A percentile compares a stretch with the other conserved stretches of the same genome.
Evolutionary conservation across 2,888 invertebrate genomes (phyloP).

Genomic region (Hipparchia semele): DNA sequence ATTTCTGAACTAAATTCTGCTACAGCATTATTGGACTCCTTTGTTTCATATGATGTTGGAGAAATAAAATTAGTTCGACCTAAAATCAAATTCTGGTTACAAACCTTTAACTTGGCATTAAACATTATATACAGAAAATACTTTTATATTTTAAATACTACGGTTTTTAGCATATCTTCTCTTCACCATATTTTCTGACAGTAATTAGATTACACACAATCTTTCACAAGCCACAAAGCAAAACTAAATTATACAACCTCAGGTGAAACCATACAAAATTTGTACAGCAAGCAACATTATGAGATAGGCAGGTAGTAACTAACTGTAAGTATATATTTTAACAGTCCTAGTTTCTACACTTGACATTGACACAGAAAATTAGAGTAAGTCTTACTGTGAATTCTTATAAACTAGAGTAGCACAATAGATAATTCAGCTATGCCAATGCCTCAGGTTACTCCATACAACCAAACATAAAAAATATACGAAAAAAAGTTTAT

Average conservation of each 20-base stretch:
- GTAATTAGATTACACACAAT: conserved; percentile 21
- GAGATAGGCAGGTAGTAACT: neutral
- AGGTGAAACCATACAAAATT: conserved; percentile 44
- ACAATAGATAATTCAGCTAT: too few species aligned
- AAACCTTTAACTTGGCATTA: conserved; percentile 1
- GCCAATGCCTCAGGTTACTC: too few species aligned
- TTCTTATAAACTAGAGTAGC: neutral
- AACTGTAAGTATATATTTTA: neutral
- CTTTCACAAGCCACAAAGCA: conserved; percentile 9
- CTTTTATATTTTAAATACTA: conserved; percentile 18
- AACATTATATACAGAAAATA: conserved; percentile 6
- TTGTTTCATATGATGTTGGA: conserved; percentile 61
- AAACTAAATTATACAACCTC: conserved; percentile 38
- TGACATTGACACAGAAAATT: neutral
- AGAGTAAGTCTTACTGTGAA: neutral
- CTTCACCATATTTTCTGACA: conserved; percentile 37
- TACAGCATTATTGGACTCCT: conserved; percentile 59
- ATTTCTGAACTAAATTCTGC: conserved; percentile 65
- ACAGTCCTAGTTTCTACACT: neutral
- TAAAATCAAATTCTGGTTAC: conserved; percentile 47
- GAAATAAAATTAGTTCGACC: conserved; percentile 61
- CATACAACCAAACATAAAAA: too few species aligned
- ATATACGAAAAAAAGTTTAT: conserved; percentile 19
- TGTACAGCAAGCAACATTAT: conserved; percentile 7
- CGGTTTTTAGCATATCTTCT: conserved; percentile 41